phyloP scores from a whole-genome alignment of 2,888 invertebrate species.

The Volucella zonaria region DNA sequence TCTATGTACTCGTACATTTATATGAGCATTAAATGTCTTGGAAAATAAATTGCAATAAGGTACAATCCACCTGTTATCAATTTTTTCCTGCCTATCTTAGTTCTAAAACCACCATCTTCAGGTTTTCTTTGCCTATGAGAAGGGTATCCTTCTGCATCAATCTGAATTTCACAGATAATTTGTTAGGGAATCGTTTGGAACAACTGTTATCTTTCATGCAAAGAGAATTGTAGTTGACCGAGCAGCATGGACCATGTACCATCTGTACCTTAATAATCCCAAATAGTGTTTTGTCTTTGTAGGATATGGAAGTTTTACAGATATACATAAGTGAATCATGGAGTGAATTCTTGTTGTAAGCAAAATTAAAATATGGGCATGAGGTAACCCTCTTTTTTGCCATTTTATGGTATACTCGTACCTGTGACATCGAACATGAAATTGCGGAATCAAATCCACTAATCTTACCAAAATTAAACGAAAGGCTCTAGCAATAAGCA shows the following conservation, averaged over 20 bases:
- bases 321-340: conserved; percentile 65
- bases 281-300: conserved; percentile 75
- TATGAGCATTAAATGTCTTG: conserved; percentile 72
- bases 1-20: conserved; percentile 81
- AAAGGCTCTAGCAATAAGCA: no score
- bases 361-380: no score
- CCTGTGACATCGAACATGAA: no score
- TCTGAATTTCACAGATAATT: no score
- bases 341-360: no score
- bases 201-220: conserved; percentile 80
- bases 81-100: conserved; percentile 7
- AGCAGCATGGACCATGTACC: conserved; percentile 80
- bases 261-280: conserved; percentile 75
- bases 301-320: conserved; percentile 76
- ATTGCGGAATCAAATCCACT: no score
- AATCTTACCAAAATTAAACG: no score
- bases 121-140: conserved; percentile 37
- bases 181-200: conserved; percentile 79
- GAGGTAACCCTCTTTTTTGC: no score
- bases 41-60: conserved; percentile 77
- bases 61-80: conserved; percentile 78
- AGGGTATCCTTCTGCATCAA: conserved; percentile 79
- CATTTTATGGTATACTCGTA: no score
- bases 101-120: conserved; percentile 56
- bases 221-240: conserved; percentile 74